Evolutionary conservation across 2,113 vertebrate species (phyloP).

Genomic region (Podocnemis expansa): DNA sequence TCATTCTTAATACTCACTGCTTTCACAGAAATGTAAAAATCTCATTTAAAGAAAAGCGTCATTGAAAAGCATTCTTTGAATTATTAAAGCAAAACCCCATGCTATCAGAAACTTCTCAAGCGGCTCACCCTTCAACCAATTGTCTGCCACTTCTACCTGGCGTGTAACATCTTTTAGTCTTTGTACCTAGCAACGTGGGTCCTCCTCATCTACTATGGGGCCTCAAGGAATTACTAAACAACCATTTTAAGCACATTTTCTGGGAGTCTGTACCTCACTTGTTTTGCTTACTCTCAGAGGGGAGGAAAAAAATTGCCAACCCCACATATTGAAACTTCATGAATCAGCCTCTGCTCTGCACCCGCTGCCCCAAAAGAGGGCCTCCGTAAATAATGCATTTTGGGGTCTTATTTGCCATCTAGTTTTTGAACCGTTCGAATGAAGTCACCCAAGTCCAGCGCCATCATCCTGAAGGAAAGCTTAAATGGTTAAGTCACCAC

Average conservation of each 20-base stretch:
- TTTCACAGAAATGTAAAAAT: neutral
- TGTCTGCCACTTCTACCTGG: neutral
- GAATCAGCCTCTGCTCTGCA: neutral
- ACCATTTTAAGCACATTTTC: neutral
- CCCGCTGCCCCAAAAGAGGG: rapidly evolving
- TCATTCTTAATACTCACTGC: neutral
- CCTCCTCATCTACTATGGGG: too few species aligned
- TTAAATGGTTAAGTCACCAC: rapidly evolving
- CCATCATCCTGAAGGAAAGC: neutral
- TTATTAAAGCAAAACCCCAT: too few species aligned
- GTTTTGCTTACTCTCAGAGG: neutral
- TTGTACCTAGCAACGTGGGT: neutral
- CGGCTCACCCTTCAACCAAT: neutral
- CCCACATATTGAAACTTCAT: neutral
- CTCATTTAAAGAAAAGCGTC: neutral
- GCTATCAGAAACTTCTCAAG: neutral
- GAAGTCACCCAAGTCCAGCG: rapidly evolving
- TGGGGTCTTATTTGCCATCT: rapidly evolving
- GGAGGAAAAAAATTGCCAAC: rapidly evolving
- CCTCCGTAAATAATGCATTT: rapidly evolving
- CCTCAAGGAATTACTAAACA: neutral
- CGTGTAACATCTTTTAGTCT: neutral
- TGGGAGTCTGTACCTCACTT: neutral
- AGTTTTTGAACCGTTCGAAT: neutral
- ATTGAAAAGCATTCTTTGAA: neutral